Base-by-base conservation (phyloP, 2,113 vertebrate species). In the Ctenodactylus gundi region DNA sequence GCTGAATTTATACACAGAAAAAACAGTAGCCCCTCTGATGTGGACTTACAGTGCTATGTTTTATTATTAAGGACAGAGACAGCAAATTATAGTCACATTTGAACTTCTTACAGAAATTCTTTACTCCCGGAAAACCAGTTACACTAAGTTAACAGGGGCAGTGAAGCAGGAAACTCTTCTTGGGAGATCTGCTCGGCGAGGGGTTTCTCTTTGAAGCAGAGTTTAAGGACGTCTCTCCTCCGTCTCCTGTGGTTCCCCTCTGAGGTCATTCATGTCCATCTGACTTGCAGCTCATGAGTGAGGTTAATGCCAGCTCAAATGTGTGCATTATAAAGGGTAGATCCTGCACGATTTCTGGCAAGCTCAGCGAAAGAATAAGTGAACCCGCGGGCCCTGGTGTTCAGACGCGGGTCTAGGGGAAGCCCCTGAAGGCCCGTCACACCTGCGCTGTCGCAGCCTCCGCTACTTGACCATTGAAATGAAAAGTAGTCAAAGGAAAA, bases 51-150 rank as follows among this genome's bases (percentile, higher is more conserved):
- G 23, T 57, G 29, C 65, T 96, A n/a, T 36, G 86, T 92, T 97
- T 95, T 46, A 94, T 73, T 75, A 96, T 88, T 55, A 94, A 97
- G 91, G 72, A 85, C 96, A 39, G 86, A 91, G 94, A 94, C 3
- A 96, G n/a, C 41, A 73, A 92, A 95, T n/a, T 97, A 95, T 90
- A 97, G 72, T 77, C 15, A 93, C n/a, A 39, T 97, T 95, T 95
- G 76, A 94, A 58, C 49, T 93, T 92, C 36, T 23, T 94, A 93
- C 51, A 89, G 90, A 96, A 94, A 65, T 90, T 88, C 65, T 97
- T 97, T 60, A 93, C 39, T 90, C 6, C 0, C 62, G 84, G 39
- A 93, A 94, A 94, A 95, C 73, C 77, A 82, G 75, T 94, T 58
- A 25, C 46, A 77, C 65, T 91, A 49, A 70, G 53, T 76, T 80